phyloP scores from a whole-genome alignment of 2,797 vertebrate genomes.

The Acrocephalus scirpaceus region DNA sequence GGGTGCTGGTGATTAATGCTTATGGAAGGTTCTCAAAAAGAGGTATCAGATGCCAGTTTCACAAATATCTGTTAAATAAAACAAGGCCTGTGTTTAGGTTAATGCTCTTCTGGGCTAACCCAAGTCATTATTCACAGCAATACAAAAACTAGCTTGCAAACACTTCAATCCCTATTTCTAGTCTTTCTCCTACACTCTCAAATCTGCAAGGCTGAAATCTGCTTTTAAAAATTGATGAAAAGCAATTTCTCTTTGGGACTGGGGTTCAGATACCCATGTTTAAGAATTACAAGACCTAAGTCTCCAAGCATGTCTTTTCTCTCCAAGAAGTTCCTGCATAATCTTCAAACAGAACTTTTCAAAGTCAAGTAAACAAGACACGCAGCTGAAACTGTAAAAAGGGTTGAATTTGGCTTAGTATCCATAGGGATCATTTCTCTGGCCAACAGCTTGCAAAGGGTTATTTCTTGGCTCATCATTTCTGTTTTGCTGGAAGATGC shows the following conservation, averaged over 20 bases:
- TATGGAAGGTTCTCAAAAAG: not conserved
- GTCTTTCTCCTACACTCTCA: not conserved
- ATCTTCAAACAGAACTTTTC: not conserved
- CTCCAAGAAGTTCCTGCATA: not conserved
- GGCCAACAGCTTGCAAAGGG: not conserved
- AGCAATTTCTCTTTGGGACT: not conserved
- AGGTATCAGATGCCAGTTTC: not conserved
- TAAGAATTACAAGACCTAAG: not conserved
- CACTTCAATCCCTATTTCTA: not conserved
- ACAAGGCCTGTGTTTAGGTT: not conserved
- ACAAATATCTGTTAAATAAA: not conserved
- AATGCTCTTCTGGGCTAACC: not conserved
- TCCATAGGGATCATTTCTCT: not conserved
- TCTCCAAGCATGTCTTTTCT: not conserved
- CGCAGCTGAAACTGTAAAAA: not conserved
- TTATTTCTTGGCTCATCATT: conserved; percentile 8
- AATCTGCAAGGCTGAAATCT: not conserved
- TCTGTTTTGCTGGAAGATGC: conserved; percentile 21
- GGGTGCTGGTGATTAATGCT: not conserved
- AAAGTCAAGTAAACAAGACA: not conserved
- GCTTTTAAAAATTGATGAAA: not conserved
- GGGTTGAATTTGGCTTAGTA: not conserved
- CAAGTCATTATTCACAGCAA: not conserved
- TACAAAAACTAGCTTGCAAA: not conserved
- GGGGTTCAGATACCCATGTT: not conserved